Evolutionary conservation across 1,140 invertebrate species (phyloP).

Genomic region (Drosophila arizonae): DNA sequence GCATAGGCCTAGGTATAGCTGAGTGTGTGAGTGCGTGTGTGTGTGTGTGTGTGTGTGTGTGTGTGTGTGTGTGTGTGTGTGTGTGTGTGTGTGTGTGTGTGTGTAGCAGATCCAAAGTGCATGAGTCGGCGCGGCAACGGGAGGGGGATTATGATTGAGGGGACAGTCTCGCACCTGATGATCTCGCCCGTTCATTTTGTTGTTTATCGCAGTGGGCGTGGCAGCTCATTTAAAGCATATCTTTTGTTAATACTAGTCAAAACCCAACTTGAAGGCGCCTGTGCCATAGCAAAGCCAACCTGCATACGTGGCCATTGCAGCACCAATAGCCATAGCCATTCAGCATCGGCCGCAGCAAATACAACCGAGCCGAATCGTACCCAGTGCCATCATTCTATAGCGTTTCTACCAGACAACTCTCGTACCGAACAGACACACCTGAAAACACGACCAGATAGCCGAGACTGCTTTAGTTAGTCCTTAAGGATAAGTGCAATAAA

Average conservation of each 20-base stretch:
- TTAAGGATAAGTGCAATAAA: constrained; percentile 73
- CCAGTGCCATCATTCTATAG: constrained; percentile 47
- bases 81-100: background rate
- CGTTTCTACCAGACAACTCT: constrained; percentile 11
- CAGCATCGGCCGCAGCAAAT: background rate
- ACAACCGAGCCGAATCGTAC: constrained; percentile 10
- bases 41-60: too few relatives aligned
- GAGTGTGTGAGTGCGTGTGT: background rate
- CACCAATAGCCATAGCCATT: background rate
- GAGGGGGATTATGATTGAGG: constrained; percentile 18
- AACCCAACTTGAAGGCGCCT: constrained; percentile 73
- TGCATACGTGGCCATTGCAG: background rate
- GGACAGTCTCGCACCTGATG: constrained; percentile 38
- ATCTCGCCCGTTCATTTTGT: constrained; percentile 79
- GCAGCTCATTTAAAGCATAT: constrained; percentile 40
- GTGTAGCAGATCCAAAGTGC: constrained; percentile 71
- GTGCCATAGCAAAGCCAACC: constrained; percentile 68
- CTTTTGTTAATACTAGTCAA: constrained; percentile 74
- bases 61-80: background rate
- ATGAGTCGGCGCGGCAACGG: constrained; percentile 17
- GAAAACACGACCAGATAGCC: constrained; percentile 53
- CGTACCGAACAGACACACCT: constrained; percentile 5
- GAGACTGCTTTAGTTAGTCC: constrained; percentile 80
- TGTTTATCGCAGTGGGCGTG: constrained; percentile 53
- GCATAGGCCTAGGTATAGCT: constrained; percentile 15